Conservation (phyloP, 2,113 vertebrate genomes). For the Mastomys natalensis region DNA sequence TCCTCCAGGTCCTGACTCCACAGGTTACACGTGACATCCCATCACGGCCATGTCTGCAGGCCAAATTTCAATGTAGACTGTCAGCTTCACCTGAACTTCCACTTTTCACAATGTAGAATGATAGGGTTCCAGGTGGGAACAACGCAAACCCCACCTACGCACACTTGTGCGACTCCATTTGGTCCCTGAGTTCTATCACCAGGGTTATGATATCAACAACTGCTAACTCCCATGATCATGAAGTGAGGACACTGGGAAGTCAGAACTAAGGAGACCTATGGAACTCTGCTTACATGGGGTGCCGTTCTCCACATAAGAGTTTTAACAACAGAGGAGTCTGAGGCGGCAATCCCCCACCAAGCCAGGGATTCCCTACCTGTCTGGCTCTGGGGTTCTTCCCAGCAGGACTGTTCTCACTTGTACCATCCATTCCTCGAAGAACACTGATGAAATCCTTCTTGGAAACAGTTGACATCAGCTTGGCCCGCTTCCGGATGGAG, state of each 20-base stretch:
- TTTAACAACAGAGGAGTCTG: neutral
- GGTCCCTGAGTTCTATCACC: neutral
- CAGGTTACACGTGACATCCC: fast-evolving
- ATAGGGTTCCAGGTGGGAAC: neutral
- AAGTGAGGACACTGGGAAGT: neutral
- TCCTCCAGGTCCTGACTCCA: neutral
- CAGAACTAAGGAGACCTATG: neutral
- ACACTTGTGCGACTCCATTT: fast-evolving
- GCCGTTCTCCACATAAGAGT: neutral
- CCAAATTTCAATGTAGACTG: neutral
- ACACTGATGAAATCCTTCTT: conserved; percentile 96
- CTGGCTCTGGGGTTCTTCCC: conserved; percentile 71
- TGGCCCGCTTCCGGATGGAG: conserved; percentile 93
- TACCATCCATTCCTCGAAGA: conserved; percentile 87
- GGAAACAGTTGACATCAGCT: conserved; percentile 92
- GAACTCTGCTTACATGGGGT: neutral
- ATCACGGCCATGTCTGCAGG: too few relatives aligned
- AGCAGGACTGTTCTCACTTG: conserved; percentile 56
- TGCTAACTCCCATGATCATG: neutral
- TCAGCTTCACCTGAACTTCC: neutral
- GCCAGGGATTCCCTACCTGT: conserved; percentile 84
- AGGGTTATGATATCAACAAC: neutral
- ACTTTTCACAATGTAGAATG: too few relatives aligned
- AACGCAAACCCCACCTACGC: neutral
- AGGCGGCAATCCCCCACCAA: neutral